phyloP scores from a whole-genome alignment of 1,140 invertebrate genomes.

The Apolygus lucorum region DNA sequence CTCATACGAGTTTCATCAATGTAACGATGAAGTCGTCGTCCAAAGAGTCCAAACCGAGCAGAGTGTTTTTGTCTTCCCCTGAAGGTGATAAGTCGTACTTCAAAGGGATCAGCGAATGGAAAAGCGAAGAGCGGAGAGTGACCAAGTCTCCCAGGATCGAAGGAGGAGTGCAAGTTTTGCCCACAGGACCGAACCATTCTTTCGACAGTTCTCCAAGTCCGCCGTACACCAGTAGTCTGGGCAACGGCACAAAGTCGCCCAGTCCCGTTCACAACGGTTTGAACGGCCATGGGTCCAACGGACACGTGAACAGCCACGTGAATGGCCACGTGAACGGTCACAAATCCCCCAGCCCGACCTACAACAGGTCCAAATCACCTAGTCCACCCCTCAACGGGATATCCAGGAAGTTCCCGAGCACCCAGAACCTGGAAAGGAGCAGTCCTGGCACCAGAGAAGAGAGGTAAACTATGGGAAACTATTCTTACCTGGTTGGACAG shows the following conservation, averaged over 20 bases:
- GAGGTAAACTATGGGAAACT: too few species aligned
- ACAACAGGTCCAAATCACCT: conserved; percentile 34
- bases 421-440: conserved; percentile 33
- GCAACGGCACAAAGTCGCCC: conserved; percentile 27
- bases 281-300: background rate
- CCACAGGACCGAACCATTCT: conserved; percentile 34
- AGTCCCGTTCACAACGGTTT: conserved; percentile 9
- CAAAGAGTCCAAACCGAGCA: conserved; percentile 32
- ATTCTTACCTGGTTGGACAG: too few species aligned
- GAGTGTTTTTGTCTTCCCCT: conserved; percentile 33
- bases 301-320: too few species aligned
- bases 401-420: conserved; percentile 35
- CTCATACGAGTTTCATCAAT: conserved; percentile 52
- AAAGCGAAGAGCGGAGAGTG: conserved; percentile 34
- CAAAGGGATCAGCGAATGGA: conserved; percentile 67
- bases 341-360: conserved; percentile 13
- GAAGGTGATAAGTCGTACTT: conserved; percentile 44
- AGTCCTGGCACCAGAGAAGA: conserved; percentile 24
- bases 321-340: too few species aligned
- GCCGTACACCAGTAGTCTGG: conserved; percentile 21
- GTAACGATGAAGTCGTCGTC: conserved; percentile 61
- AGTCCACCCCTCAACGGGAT: conserved; percentile 25
- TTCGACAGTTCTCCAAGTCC: conserved; percentile 32
- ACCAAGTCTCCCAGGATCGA: conserved; percentile 15
- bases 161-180: conserved; percentile 33